Evolutionary conservation across 2,113 vertebrate genomes (phyloP).

Genomic region (Cottus gobio): DNA sequence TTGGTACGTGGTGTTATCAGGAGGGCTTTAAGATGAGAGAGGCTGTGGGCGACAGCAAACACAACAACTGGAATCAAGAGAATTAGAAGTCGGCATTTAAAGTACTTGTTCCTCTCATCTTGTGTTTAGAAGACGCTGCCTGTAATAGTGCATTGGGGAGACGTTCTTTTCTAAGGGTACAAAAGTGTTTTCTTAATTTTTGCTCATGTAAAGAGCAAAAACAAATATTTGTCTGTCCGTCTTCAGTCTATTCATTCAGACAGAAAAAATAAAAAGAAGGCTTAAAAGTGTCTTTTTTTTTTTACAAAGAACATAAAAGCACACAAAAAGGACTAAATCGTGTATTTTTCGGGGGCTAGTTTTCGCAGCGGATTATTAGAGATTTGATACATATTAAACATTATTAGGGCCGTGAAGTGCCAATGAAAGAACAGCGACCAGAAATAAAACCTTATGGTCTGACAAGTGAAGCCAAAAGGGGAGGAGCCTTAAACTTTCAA

Average conservation of each 20-base stretch:
- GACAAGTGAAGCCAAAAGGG: neutral
- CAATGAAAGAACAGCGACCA: neutral
- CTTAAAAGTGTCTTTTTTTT: too few relatives aligned
- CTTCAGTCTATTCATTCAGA: neutral
- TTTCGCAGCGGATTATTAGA: neutral
- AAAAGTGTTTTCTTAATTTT: neutral
- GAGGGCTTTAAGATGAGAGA: slow-evolving; percentile 36
- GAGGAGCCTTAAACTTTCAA: neutral
- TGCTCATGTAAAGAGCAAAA: neutral
- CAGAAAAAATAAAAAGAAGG: neutral
- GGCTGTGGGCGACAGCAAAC: slow-evolving; percentile 23
- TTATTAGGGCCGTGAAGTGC: neutral
- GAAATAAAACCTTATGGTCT: neutral
- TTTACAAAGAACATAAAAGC: too few relatives aligned
- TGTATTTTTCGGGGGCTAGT: neutral
- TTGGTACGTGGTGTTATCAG: slow-evolving; percentile 32
- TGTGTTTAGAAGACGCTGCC: neutral
- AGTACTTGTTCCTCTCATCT: neutral
- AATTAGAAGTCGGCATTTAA: slow-evolving; percentile 15
- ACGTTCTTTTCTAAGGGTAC: neutral
- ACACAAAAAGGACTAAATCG: neutral
- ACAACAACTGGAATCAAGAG: slow-evolving; percentile 31
- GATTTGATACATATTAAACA: neutral
- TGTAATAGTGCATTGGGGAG: neutral
- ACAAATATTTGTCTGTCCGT: neutral